A percentile compares a stretch with the other conserved stretches of the same genome.
phyloP scores from a whole-genome alignment of 2,113 vertebrate species.

The Pluvialis apricaria region DNA sequence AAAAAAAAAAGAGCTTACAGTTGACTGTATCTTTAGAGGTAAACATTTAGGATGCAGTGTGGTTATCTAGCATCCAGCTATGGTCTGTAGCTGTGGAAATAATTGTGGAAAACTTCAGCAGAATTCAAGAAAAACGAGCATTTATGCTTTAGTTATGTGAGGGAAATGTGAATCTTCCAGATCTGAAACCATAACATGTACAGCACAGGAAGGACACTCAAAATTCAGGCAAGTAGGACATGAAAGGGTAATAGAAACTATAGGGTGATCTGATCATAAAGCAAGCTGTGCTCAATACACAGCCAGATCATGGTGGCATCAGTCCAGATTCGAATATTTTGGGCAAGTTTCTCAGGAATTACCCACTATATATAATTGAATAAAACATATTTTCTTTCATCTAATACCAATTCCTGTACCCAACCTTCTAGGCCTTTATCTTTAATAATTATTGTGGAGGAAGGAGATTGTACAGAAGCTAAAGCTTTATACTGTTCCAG shows the following conservation, averaged over 20 bases:
- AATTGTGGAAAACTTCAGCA: not conserved
- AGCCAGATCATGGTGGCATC: not conserved
- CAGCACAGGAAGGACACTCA: not conserved
- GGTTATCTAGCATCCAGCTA: not conserved
- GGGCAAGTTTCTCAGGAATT: not conserved
- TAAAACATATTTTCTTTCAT: not conserved
- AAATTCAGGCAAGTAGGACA: not conserved
- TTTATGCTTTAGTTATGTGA: not conserved
- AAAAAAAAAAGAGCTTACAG: not conserved
- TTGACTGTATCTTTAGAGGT: not conserved
- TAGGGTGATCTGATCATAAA: not conserved
- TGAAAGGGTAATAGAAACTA: not conserved
- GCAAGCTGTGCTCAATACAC: not conserved
- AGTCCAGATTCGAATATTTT: not conserved
- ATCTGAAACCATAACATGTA: rapidly evolving
- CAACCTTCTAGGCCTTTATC: not conserved
- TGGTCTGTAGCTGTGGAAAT: not conserved
- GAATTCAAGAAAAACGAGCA: not conserved
- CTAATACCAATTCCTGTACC: not conserved
- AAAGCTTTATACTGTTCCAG: not conserved
- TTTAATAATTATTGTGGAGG: not conserved
- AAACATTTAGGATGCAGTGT: not conserved
- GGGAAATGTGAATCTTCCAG: not conserved
- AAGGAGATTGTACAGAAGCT: not conserved
- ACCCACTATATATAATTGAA: not conserved